Conservation (phyloP, 1,140 invertebrate species). For the Drosophila miranda region DNA sequence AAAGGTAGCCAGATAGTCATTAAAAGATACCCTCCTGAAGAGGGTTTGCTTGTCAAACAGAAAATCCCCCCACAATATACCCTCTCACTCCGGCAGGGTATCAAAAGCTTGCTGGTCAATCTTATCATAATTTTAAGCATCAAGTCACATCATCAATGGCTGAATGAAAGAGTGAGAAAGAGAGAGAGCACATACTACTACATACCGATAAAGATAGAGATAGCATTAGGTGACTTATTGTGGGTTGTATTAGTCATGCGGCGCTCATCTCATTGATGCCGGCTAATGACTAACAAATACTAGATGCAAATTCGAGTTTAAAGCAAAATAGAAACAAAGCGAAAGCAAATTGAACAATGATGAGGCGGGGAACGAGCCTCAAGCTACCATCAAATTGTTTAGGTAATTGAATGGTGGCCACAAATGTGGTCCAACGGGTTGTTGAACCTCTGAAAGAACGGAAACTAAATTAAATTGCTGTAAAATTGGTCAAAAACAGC, state of each 20-base stretch:
- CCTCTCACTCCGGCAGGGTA: not conserved
- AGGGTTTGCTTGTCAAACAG: too few relatives aligned
- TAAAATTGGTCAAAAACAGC: conserved; percentile 37
- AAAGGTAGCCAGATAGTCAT: too few relatives aligned
- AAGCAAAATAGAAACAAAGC: conserved; percentile 3
- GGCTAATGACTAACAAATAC: conserved; percentile 44
- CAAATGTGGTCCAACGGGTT: conserved; percentile 32
- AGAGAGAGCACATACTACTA: not conserved
- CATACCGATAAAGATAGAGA: not conserved
- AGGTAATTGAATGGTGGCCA: conserved; percentile 22
- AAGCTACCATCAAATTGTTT: conserved; percentile 37
- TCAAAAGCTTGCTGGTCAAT: conserved; percentile 17
- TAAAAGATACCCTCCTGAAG: too few relatives aligned
- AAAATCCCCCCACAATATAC: not conserved
- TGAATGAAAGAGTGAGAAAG: not conserved
- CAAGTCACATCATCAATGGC: conserved; percentile 19
- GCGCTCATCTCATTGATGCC: conserved; percentile 22
- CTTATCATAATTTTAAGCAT: conserved; percentile 23
- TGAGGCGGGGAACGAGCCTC: conserved; percentile 1
- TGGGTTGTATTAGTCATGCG: conserved; percentile 52
- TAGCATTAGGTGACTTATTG: conserved; percentile 6
- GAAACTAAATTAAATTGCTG: conserved; percentile 56
- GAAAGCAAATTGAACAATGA: conserved; percentile 31
- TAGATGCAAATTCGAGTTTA: conserved; percentile 6
- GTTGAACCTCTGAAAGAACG: conserved; percentile 42